A percentile compares a stretch with the other conserved stretches of the same genome.
These are phyloP conservation scores for Margaritifera margaritifera DNA, from an alignment of 2,888 invertebrate genomes.

Conservation along the genomic window DNA sequence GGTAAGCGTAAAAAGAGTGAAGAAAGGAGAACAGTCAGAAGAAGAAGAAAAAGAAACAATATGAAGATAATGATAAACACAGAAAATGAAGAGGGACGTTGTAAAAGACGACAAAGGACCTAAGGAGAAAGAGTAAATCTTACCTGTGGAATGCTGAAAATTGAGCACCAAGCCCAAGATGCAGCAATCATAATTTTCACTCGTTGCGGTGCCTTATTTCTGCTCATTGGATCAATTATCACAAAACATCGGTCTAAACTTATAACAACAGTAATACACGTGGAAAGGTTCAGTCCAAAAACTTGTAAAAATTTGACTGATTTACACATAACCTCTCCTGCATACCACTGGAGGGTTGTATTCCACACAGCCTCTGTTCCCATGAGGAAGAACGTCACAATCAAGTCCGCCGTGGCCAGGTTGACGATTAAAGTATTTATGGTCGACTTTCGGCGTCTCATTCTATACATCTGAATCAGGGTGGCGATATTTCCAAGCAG, in stretches of 20 bases:
- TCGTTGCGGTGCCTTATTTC: constrained; percentile 78
- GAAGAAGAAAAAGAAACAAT: no score
- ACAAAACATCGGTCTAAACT: constrained; percentile 85
- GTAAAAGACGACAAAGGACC: no score
- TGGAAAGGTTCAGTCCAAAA: constrained; percentile 87
- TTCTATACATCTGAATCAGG: constrained; percentile 83
- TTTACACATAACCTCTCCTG: constrained; percentile 85
- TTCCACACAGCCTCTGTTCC: constrained; percentile 88
- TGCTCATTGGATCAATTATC: constrained; percentile 81
- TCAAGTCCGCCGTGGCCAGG: constrained; percentile 86
- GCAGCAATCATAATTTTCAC: constrained; percentile 77
- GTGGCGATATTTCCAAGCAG: constrained; percentile 85
- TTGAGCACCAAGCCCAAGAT: constrained; percentile 83
- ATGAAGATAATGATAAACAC: no score
- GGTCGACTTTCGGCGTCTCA: constrained; percentile 73
- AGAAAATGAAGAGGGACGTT: no score
- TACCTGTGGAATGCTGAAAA: constrained; percentile 89
- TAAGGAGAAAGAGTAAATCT: constrained; percentile 58
- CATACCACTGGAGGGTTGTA: constrained; percentile 86
- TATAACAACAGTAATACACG: constrained; percentile 86
- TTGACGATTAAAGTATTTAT: constrained; percentile 85
- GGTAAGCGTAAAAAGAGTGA: background rate
- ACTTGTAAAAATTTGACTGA: constrained; percentile 85
- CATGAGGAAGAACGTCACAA: constrained; percentile 87
- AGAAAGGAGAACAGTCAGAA: background rate